phyloP scores from a whole-genome alignment of 2,888 invertebrate genomes.

The Molorchus minor region DNA sequence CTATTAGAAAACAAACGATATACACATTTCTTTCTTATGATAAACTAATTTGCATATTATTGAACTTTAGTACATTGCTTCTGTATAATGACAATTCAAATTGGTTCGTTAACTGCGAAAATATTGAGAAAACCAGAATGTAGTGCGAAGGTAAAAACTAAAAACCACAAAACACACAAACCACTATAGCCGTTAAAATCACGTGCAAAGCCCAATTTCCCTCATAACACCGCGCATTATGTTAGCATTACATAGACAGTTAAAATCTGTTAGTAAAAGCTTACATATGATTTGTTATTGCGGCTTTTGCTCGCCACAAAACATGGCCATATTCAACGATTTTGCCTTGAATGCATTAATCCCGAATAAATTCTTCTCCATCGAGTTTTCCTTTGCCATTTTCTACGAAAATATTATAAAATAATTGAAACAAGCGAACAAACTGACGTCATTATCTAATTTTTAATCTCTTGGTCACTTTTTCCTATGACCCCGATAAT shows the following conservation, averaged over 20 bases:
- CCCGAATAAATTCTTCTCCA: slow-evolving; percentile 17
- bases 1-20: no score
- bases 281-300: slow-evolving; percentile 63
- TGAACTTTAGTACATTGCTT: neutral
- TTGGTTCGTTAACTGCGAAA: slow-evolving; percentile 24
- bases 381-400: no score
- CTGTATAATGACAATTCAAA: no score
- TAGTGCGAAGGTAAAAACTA: slow-evolving; percentile 44
- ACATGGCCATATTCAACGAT: slow-evolving; percentile 52
- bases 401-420: no score
- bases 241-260: slow-evolving; percentile 63
- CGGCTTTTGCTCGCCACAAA: slow-evolving; percentile 60
- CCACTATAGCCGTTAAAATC: slow-evolving; percentile 60
- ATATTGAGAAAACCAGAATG: slow-evolving; percentile 48
- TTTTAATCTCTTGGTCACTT: no score
- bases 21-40: no score
- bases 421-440: no score
- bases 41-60: no score
- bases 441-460: no score
- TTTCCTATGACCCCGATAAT: no score
- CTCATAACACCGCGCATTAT: slow-evolving; percentile 61
- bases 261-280: slow-evolving; percentile 64
- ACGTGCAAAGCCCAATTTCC: slow-evolving; percentile 60
- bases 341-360: slow-evolving; percentile 36
- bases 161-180: slow-evolving; percentile 58